Evolutionary conservation across 2,888 invertebrate species (phyloP), one percentile per base, ranked within the genome.

Genomic region (Limulus polyphemus): DNA sequence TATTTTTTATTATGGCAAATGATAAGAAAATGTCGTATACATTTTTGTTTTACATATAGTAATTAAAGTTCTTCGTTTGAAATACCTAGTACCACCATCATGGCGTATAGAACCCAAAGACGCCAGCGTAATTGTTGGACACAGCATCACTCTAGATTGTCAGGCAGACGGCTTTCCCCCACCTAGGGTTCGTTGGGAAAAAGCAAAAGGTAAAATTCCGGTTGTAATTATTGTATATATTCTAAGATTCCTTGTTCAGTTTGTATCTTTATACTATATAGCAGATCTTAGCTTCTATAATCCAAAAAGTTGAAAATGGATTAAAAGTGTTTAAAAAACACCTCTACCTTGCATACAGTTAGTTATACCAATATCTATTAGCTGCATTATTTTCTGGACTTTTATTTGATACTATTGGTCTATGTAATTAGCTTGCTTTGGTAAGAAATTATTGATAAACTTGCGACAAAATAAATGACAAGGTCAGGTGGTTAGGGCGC

Each of bases 31-130:
- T 32, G 7, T 0, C 32, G 3, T 32, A 32, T 32, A 32, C 32
- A 32, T 32, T 32, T 32, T 32, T 32, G 2, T 32, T 32, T 32
- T 32, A 32, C 32, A 7, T 32, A 32, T 32, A 32, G 32, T 32
- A 5, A 32, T 32, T 32, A 32, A 32, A 32, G 32, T 32, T 7
- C 32, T 32, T 3, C 32, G 5, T 32, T 32, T 32, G 3, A 32
- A 32, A 32, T 32, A 32, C 7, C 32, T 32, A 68, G 68, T 68
- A 49, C 75, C 76, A 1, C 76, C 76, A 13, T 68, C 72, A 32
- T 77, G 77, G 77, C 69, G 74, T 0, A 68, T 71, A 14, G 74
- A 74, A 54, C 76, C 76, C 1, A 68, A 72, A 17, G 75, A 76
- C 61, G 71, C 73, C 5, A 73, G 69, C 57, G 75, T 75, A 7